phyloP scores from a whole-genome alignment of 2,113 vertebrate species.

The Pavo muticus region DNA sequence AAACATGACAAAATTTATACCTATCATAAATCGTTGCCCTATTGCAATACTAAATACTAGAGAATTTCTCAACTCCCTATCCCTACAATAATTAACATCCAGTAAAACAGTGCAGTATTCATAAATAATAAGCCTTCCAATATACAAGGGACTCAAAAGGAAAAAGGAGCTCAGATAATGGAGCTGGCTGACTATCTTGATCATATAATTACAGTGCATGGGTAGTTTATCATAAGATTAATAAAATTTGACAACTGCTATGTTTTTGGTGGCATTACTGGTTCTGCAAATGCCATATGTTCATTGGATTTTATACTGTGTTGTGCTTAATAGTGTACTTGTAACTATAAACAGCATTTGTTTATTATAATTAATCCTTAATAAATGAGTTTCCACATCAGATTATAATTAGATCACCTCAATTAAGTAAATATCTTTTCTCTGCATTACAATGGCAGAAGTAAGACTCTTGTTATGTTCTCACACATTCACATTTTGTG shows the following conservation, averaged over 20 bases:
- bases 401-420: slow-evolving; percentile 5
- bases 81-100: not conserved
- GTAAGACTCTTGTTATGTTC: not conserved
- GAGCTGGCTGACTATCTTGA: slow-evolving; percentile 14
- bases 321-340: slow-evolving; percentile 13
- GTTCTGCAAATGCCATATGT: slow-evolving; percentile 35
- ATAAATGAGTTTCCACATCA: not conserved
- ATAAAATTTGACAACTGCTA: slow-evolving; percentile 32
- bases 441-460: not conserved
- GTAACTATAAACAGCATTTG: slow-evolving; percentile 29
- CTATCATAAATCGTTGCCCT: not conserved
- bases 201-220: slow-evolving; percentile 26
- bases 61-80: not conserved
- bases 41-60: not conserved
- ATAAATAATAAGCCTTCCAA: not conserved
- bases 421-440: not conserved
- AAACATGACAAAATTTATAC: slow-evolving; percentile 45
- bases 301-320: slow-evolving; percentile 7
- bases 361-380: slow-evolving; percentile 26
- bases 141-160: slow-evolving; percentile 6
- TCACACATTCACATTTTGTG: not conserved
- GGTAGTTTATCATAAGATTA: slow-evolving; percentile 31
- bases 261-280: not conserved
- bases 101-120: not conserved
- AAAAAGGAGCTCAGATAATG: slow-evolving; percentile 30